These are phyloP conservation scores for Limosa lapponica DNA, from an alignment of 2,797 vertebrate species.

Conservation along the genomic window DNA sequence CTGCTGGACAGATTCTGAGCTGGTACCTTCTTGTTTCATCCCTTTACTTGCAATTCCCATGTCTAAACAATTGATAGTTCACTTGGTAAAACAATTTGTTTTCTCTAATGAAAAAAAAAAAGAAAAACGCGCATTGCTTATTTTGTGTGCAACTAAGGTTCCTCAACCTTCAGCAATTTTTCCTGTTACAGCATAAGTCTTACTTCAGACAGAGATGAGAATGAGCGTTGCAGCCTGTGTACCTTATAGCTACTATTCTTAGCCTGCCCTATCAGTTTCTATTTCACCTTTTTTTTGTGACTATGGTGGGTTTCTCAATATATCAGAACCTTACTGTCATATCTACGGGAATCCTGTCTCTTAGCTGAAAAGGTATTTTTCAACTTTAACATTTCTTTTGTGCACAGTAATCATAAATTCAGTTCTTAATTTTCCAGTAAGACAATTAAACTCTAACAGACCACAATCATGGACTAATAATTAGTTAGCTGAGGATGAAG, in stretches of 20 bases:
- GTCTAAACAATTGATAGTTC: not conserved
- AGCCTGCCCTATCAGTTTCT: not conserved
- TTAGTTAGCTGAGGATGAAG: not conserved
- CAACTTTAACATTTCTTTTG: not conserved
- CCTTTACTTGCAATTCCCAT: not conserved
- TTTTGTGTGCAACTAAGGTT: not conserved
- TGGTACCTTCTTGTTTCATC: not conserved
- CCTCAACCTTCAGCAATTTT: not conserved
- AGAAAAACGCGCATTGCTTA: not conserved
- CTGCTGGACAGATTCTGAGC: not conserved
- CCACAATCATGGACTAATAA: not conserved
- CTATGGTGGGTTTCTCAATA: not conserved
- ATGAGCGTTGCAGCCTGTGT: not conserved
- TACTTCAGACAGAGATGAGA: not conserved
- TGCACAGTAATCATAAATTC: not conserved
- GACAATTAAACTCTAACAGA: not conserved
- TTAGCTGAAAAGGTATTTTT: not conserved
- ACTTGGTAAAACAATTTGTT: not conserved
- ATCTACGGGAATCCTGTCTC: not conserved
- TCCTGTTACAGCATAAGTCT: not conserved
- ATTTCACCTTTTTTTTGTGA: not conserved
- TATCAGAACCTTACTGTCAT: not conserved
- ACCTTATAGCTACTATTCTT: not conserved
- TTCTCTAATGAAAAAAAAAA: not conserved
- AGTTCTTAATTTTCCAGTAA: not conserved